These are phyloP conservation scores for Cyrtorhinus lividipennis DNA, from an alignment of 1,140 invertebrate genomes.

Conservation along the genomic window DNA sequence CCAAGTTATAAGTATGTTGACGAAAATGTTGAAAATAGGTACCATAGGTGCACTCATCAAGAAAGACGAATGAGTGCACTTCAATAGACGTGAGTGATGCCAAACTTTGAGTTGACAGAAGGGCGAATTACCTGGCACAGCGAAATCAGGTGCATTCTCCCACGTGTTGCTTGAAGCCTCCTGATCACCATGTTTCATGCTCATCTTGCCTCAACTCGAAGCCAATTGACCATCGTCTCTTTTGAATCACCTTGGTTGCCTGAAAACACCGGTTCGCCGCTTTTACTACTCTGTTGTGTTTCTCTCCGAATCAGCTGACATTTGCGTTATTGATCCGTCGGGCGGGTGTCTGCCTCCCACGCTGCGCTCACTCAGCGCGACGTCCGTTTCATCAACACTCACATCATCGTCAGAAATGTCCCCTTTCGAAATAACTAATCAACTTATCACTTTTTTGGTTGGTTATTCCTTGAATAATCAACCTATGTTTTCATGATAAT, in stretches of 20 bases:
- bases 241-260: not conserved
- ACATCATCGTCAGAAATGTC: too few relatives aligned
- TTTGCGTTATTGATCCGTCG: not conserved
- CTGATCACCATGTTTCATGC: not conserved
- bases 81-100: not conserved
- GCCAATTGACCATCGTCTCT: not conserved
- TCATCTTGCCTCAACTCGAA: not conserved
- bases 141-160: conserved; percentile 1
- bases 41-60: not conserved
- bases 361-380: not conserved
- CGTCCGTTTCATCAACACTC: too few relatives aligned
- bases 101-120: not conserved
- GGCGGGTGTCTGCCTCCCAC: not conserved
- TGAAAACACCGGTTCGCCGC: not conserved
- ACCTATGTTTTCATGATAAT: too few relatives aligned
- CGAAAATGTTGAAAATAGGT: too few relatives aligned
- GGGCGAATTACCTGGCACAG: not conserved
- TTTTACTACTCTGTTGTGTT: not conserved
- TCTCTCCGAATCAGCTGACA: not conserved
- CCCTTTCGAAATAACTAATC: too few relatives aligned
- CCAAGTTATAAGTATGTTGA: not conserved
- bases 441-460: too few relatives aligned
- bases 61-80: not conserved
- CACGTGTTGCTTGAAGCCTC: not conserved
- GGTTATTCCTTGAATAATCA: too few relatives aligned